Conservation (phyloP, 2,113 vertebrate species). For the Dryoscopus gambensis region DNA sequence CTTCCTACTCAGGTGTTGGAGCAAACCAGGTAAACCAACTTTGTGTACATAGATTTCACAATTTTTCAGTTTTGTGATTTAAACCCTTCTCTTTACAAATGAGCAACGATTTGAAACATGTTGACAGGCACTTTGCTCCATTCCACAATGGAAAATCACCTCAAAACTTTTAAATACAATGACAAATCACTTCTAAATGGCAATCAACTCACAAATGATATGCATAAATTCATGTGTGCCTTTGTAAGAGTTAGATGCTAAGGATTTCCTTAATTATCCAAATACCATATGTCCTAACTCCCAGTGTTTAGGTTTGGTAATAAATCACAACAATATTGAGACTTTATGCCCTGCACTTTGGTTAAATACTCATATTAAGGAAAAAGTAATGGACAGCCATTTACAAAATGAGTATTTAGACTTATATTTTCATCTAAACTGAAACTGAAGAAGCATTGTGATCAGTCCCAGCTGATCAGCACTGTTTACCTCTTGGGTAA, state of each 20-base stretch:
- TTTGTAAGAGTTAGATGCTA: background rate
- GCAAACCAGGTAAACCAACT: background rate
- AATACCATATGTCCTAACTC: background rate
- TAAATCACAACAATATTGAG: conserved; percentile 2
- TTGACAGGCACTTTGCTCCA: background rate
- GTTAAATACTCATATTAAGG: conserved; percentile 1
- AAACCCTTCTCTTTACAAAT: background rate
- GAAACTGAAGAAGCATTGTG: conserved; percentile 34
- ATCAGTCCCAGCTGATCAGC: conserved; percentile 29
- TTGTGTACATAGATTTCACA: background rate
- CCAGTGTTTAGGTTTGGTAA: background rate
- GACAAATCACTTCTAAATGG: background rate
- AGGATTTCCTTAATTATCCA: conserved; percentile 24
- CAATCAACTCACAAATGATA: background rate
- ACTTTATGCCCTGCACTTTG: background rate
- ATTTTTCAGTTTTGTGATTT: background rate
- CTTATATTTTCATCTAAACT: conserved; percentile 16
- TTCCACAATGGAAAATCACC: background rate
- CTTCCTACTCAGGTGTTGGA: background rate
- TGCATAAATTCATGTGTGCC: background rate
- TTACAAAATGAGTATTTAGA: background rate
- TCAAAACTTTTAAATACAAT: background rate
- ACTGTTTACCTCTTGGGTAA: conserved; percentile 29
- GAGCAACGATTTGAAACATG: background rate
- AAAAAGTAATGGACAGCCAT: background rate